Base-by-base conservation (phyloP, 1,140 invertebrate species). In the Arion vulgaris region DNA sequence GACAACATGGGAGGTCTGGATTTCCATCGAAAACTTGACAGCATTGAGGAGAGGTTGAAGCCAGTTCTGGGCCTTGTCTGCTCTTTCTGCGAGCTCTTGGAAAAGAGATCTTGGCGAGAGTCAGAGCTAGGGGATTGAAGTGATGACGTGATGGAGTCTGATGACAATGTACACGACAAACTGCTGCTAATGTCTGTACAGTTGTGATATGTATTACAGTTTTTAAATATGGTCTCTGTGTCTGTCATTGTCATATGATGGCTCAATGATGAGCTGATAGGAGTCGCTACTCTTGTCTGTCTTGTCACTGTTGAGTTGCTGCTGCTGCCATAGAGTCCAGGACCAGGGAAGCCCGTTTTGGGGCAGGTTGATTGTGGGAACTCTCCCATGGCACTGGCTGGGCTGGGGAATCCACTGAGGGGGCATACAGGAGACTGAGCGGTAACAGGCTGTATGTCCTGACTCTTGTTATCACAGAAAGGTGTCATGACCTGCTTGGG, bases 351-450 rank as follows among this genome's bases (percentile, higher is more conserved):
- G 2, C 80, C 80, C 17, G 80, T 81, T 53, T 9, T 74, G 49
- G 80, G 45, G 41, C 80, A 51, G 23, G 69, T 81, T 23, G 80
- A 74, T 49, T 74, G 0, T 23, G 69, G 79, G 23, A 72, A 78
- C 49, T 78, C 75, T 19, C 57, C 26, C n/a, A 57, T 19, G 41
- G 23, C 71, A 73, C 71, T 19, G 15, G 15, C 77, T 41, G 80
- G 80, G 51, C 80, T 81, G 62, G 80, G 80, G 71, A 81, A 81
- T 19, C 80, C 80, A 23, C 23, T 81, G 32, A 74, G 4, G 34
- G 80, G 49, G 49, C 80, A 81, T 45, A 81, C 80, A 38, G 80
- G 66, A n/a, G 78, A 80, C 66, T 80, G 62, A 38, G 45, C 66
- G 7, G 41, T n/a, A 19, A 66, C 62, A 66, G 62, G 62, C n/a